A percentile compares a stretch with the other conserved stretches of the same genome.
These are phyloP conservation scores for Delia radicum DNA, from an alignment of 1,140 invertebrate species.

Conservation along the genomic window DNA sequence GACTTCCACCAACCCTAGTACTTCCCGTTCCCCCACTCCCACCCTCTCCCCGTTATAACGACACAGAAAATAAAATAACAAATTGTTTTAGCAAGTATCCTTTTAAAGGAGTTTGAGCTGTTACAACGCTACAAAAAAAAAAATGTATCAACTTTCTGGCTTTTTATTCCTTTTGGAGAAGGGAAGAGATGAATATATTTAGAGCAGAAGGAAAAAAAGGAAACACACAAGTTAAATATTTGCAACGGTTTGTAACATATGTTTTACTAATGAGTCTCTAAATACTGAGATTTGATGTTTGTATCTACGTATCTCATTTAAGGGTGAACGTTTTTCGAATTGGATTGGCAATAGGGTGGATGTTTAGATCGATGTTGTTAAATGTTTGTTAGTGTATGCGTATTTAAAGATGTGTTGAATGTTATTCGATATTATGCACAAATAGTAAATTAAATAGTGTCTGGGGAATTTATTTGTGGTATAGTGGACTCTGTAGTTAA, in stretches of 20 bases:
- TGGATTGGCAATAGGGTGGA: too few relatives aligned
- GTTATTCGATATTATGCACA: constrained; percentile 52
- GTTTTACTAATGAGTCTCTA: constrained; percentile 23
- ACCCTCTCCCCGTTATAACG: neutral
- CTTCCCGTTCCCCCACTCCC: neutral
- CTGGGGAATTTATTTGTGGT: constrained; percentile 23
- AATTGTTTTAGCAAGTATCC: neutral
- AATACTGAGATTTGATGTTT: neutral
- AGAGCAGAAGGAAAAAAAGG: neutral
- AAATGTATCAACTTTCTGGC: constrained; percentile 9
- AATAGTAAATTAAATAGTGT: constrained; percentile 55
- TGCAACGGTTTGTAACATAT: constrained; percentile 4
- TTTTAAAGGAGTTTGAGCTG: neutral
- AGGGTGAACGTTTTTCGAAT: too few relatives aligned
- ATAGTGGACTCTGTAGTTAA: too few relatives aligned
- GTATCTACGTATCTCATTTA: neutral
- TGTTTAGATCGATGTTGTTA: too few relatives aligned
- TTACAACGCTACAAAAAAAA: too few relatives aligned
- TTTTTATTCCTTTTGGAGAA: neutral
- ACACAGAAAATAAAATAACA: neutral
- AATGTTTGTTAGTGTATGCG: too few relatives aligned
- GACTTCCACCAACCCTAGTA: neutral
- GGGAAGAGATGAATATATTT: neutral
- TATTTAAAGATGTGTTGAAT: constrained; percentile 26
- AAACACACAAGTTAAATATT: constrained; percentile 4